Base-by-base conservation (phyloP, 2,888 invertebrate species). In the Hermodice carunculata region DNA sequence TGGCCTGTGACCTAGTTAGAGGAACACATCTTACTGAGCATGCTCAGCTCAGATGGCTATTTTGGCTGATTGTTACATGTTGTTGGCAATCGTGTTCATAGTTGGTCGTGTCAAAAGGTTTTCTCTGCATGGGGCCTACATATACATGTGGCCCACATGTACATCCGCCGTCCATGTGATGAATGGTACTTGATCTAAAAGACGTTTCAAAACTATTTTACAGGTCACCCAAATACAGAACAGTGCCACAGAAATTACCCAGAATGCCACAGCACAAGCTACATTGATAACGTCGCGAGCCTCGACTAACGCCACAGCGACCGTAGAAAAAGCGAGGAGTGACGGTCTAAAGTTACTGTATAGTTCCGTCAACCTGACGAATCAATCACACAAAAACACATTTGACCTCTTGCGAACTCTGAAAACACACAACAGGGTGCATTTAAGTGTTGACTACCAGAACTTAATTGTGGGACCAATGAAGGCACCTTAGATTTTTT, bases 381-480 rank as follows among this genome's bases (percentile, higher is more conserved):
- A 70, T 4, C 74, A 76, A 56, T 61, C 77, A 34, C 73, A 78
- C 48, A 79, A 78, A 58, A 77, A 72, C 48, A 75, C 78, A 28
- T 78, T 82, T 43, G 80, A 82, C 66, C 81, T 81, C 61, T 70
- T 82, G 19, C 65, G 79, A 4, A 79, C 81, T 1, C 70, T 82
- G 6, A 69, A 74, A 48, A 73, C 73, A 11, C 62, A 78, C 6
- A 73, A 76, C 17, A 73, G 78, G 34, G 73, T 76, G 1, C 78
- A 79, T 61, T 64, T 81, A 17, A 78, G 80, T 14, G 78, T 82
- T 1, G 80, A 81, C 68, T 82, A 77, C 65, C 75, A 81, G 57
- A 77, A 77, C 6, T 49, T 58, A 40, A 62, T 66, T 8, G 49
- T 58, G 2, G 62, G 66, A 2, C 62, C 62, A 26, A 58, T 58